Base-by-base conservation (phyloP, 2,888 invertebrate genomes). In the Cenopis cana region DNA sequence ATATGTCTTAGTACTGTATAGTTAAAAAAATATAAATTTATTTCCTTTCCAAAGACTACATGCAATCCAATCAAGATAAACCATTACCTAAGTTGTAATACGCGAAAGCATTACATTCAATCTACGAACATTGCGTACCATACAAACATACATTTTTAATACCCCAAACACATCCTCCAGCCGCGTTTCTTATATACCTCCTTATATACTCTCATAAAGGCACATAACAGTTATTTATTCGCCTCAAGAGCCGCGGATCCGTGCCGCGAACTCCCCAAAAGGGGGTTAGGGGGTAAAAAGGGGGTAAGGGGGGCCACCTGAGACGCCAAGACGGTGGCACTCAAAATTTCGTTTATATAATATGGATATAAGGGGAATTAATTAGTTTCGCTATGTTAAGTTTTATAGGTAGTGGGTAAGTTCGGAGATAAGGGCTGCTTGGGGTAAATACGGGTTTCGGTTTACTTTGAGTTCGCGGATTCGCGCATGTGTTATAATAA, bases 331-430 rank as follows among this genome's bases (percentile, higher is more conserved):
- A 71, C 71, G 71, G 67, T 60, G 71, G 71, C 67, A 71, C 71
- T 71, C 71, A 71, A 71, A 71, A 71, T 71, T 71, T 71, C 71
- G 71, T 71, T 71, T 71, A 71, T 71, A 71, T 71, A 67, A 71
- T 71, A 71, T 71, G 71, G 71, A 71, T 71, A 71, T 71, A 67
- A 49, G 67, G 65, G 49, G 55, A 66, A 71, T 71, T 71, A 71
- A 71, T 71, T 71, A 71, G 71, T 71, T 71, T 71, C 71, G 54
- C 60, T 55, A 54, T 61, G 57, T 66, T 71, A 71, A 66, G 71
- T 71, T 71, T 71, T 71, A 67, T 60, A 67, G 67, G 52, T 57
- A 46, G n/a, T 8, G 46, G 46, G 46, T 46, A 46, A 65, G 70
- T 67, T 70, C 0, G 57, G 29, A 65, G 64, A 60, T 73, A 61